These are phyloP conservation scores for Hymenochirus boettgeri DNA, from an alignment of 2,113 vertebrate species.

Conservation along the genomic window DNA sequence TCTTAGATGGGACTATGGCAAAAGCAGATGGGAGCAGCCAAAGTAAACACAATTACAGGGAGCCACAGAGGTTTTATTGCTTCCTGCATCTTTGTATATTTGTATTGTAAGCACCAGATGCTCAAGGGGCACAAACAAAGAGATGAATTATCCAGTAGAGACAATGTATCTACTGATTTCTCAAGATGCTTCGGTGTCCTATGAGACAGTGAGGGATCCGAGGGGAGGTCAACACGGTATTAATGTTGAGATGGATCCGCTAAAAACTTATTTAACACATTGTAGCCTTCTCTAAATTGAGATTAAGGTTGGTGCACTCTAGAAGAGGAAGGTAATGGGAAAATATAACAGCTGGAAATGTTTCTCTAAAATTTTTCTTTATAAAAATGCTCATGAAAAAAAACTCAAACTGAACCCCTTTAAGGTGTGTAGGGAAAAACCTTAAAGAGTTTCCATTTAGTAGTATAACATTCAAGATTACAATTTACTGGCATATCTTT, in stretches of 20 bases:
- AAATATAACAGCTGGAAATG: too few relatives aligned
- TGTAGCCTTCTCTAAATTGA: background rate
- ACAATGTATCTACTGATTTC: conserved; percentile 16
- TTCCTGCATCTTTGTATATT: conserved; percentile 10
- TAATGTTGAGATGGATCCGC: conserved; percentile 2
- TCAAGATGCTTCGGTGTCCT: conserved; percentile 14
- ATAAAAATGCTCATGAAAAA: too few relatives aligned
- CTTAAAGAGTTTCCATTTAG: too few relatives aligned
- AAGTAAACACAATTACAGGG: background rate
- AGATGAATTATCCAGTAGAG: conserved; percentile 17
- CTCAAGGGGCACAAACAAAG: conserved; percentile 29
- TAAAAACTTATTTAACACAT: conserved; percentile 9
- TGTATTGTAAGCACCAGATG: conserved; percentile 27
- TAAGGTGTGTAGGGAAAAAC: too few relatives aligned
- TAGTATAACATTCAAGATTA: too few relatives aligned
- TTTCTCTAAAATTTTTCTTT: too few relatives aligned
- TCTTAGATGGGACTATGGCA: background rate
- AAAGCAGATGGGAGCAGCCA: background rate
- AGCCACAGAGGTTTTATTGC: conserved; percentile 3
- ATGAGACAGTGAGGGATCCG: conserved; percentile 13
- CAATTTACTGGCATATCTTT: too few relatives aligned
- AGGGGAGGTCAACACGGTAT: conserved; percentile 16
- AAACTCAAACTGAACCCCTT: too few relatives aligned
- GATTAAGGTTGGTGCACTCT: too few relatives aligned
- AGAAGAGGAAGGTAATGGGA: too few relatives aligned